These are phyloP conservation scores for Clinocottus analis DNA, from an alignment of 2,113 vertebrate species.

Conservation along the genomic window DNA sequence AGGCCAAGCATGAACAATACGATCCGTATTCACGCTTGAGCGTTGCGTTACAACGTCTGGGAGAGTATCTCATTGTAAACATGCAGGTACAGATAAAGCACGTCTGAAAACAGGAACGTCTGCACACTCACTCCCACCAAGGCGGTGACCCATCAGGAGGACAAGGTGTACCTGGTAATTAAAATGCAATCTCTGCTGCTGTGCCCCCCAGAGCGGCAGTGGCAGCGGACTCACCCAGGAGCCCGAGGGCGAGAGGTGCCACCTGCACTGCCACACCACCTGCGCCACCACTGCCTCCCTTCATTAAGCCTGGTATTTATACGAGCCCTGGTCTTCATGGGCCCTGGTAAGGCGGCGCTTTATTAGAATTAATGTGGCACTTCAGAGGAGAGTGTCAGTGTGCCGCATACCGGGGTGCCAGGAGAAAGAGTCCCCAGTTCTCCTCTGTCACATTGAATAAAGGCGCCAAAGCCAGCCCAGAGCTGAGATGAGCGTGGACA, in stretches of 20 bases:
- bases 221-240: slow-evolving; percentile 78
- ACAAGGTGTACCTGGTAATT: slow-evolving; percentile 83
- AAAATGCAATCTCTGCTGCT: slow-evolving; percentile 85
- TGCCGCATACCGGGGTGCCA: slow-evolving; percentile 78
- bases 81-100: slow-evolving; percentile 53
- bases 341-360: slow-evolving; percentile 79
- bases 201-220: slow-evolving; percentile 78
- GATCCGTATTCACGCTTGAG: slow-evolving; percentile 28
- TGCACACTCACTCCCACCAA: slow-evolving; percentile 62
- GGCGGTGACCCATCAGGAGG: slow-evolving; percentile 80
- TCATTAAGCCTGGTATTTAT: slow-evolving; percentile 86
- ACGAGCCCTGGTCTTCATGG: slow-evolving; percentile 77
- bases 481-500: slow-evolving; percentile 81
- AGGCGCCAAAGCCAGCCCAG: slow-evolving; percentile 63
- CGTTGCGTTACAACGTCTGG: slow-evolving; percentile 32
- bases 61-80: slow-evolving; percentile 62
- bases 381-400: slow-evolving; percentile 81
- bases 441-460: slow-evolving; percentile 85
- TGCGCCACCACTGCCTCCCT: slow-evolving; percentile 85
- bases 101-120: slow-evolving; percentile 56
- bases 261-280: slow-evolving; percentile 85
- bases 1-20: slow-evolving; percentile 70
- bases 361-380: slow-evolving; percentile 88
- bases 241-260: slow-evolving; percentile 82
- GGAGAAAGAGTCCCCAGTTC: slow-evolving; percentile 84